Percentiles rank a stretch among this genome's conserved stretches.
Conservation (phyloP, 2,888 invertebrate species). For the Phyllotreta striolata region DNA sequence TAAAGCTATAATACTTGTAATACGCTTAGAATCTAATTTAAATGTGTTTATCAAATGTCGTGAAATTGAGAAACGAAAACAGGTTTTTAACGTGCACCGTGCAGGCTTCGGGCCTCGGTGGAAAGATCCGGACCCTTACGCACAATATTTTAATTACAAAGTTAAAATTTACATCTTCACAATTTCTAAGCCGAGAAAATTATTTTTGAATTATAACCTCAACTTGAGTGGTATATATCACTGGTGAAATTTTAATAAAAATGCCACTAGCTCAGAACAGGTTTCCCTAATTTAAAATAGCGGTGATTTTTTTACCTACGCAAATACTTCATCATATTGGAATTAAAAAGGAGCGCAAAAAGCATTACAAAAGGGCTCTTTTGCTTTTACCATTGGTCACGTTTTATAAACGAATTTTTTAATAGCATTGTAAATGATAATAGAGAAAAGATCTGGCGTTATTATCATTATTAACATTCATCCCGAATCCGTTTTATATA, state of each 20-base stretch:
- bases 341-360: conserved; percentile 14
- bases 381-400: too few relatives aligned
- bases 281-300: conserved; percentile 32
- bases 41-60: too few relatives aligned
- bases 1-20: too few relatives aligned
- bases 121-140: conserved; percentile 20
- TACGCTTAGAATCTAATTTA: too few relatives aligned
- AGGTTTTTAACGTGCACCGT: too few relatives aligned
- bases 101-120: too few relatives aligned
- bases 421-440: conserved; percentile 3
- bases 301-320: conserved; percentile 23
- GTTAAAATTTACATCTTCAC: conserved; percentile 35
- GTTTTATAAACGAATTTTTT: background rate
- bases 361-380: too few relatives aligned
- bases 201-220: conserved; percentile 33
- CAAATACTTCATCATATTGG: conserved; percentile 28
- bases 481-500: conserved; percentile 51
- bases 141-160: conserved; percentile 36
- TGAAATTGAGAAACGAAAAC: too few relatives aligned
- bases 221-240: conserved; percentile 35
- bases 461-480: background rate
- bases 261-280: conserved; percentile 30
- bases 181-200: conserved; percentile 34
- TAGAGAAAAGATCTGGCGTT: conserved; percentile 6
- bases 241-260: conserved; percentile 35